phyloP scores from a whole-genome alignment of 2,888 invertebrate genomes.

The Endotricha flammealis region DNA sequence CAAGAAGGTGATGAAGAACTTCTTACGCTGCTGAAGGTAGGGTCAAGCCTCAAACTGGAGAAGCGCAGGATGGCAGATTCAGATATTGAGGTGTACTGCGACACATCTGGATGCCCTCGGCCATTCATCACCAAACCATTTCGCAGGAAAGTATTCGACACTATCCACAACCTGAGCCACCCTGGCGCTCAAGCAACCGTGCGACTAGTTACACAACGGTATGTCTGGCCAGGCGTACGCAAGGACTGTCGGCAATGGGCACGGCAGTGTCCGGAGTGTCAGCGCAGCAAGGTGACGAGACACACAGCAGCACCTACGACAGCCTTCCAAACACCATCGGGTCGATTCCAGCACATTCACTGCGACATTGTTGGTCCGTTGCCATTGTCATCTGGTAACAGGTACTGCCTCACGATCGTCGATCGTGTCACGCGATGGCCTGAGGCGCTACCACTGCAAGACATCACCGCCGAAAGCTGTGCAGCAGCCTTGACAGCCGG shows the following conservation, averaged over 20 bases:
- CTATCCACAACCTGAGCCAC: constrained; percentile 22
- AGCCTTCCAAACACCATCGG: constrained; percentile 21
- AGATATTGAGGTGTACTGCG: constrained; percentile 17
- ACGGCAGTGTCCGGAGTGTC: constrained; percentile 33
- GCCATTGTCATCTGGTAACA: constrained; percentile 15
- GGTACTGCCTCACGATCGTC: constrained; percentile 26
- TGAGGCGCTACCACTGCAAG: constrained; percentile 19
- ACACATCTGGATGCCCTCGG: constrained; percentile 14
- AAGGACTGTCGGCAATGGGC: constrained; percentile 24
- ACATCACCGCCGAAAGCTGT: constrained; percentile 38
- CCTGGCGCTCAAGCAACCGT: constrained; percentile 19
- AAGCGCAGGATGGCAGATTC: constrained; percentile 10
- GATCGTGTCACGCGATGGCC: constrained; percentile 45
- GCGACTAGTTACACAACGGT: constrained; percentile 29
- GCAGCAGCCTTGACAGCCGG: constrained; percentile 30
- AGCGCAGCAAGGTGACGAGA: constrained; percentile 33
- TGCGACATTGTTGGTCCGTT: constrained; percentile 29
- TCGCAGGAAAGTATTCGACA: constrained; percentile 19
- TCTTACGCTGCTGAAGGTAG: constrained; percentile 6
- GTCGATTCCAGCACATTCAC: constrained; percentile 34
- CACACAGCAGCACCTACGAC: background rate
- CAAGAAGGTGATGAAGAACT: constrained; percentile 21
- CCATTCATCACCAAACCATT: constrained; percentile 18
- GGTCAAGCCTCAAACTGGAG: constrained; percentile 15
- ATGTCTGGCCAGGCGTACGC: constrained; percentile 24